phyloP scores from a whole-genome alignment of 2,888 invertebrate species.

The Dusona sp. region DNA sequence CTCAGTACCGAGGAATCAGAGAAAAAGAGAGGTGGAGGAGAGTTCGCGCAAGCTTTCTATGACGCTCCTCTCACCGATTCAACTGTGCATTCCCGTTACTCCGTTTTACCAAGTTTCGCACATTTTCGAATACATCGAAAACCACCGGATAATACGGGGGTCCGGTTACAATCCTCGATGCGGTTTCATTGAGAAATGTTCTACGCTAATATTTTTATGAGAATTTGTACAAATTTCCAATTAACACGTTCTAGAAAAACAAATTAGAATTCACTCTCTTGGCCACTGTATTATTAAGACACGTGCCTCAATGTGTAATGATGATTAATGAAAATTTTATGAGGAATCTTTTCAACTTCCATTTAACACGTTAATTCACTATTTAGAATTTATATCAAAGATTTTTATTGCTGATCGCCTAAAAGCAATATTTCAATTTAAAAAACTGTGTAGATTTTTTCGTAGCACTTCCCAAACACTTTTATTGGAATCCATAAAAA shows the following conservation, averaged over 20 bases:
- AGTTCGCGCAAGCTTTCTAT: constrained; percentile 47
- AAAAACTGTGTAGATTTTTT: not conserved
- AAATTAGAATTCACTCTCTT: not conserved
- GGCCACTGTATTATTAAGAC: not conserved
- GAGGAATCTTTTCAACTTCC: not conserved
- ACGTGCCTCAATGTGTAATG: not conserved
- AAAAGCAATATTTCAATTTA: not conserved
- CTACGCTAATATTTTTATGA: not conserved
- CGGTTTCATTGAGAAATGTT: not conserved
- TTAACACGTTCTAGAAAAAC: constrained; percentile 6
- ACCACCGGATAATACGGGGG: not conserved
- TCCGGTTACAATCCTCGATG: constrained; percentile 1
- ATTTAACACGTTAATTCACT: not conserved
- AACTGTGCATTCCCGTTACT: constrained; percentile 26
- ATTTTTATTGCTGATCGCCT: not conserved
- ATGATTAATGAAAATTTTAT: not conserved
- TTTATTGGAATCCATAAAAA: not conserved
- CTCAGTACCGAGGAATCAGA: not conserved
- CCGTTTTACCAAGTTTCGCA: constrained; percentile 28
- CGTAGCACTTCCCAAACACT: not conserved
- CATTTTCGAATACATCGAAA: constrained; percentile 1
- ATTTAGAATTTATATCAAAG: not conserved
- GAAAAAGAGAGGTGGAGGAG: constrained; percentile 47
- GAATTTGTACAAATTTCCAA: not conserved
- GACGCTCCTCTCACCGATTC: constrained; percentile 46